Evolutionary conservation across 2,888 invertebrate genomes (phyloP), one percentile per base, ranked within the genome.

Genomic region (Ophion ellenae): DNA sequence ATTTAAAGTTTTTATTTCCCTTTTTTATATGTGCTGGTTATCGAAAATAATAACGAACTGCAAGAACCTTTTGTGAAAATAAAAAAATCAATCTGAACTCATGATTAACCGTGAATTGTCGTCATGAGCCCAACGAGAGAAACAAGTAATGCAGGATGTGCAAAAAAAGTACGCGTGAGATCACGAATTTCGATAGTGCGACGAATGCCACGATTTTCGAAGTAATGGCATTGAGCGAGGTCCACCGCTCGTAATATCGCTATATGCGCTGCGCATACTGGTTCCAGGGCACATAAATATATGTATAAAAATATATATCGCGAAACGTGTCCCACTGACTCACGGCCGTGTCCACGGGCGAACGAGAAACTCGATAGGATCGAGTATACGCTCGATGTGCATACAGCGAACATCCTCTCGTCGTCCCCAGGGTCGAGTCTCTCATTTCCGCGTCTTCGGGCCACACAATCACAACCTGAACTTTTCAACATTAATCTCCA

Each of bases 291-390:
- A 61, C 67, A 64, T 53, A 24, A 47, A 28, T 32, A 59, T 28
- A 47, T 61, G 45, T 66, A 17, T 24, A 36, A n/a, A 61, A 63
- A 71, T 64, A 64, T 53, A 77, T 32, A 28, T 77, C 61, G 24
- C 61, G 24, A 28, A 79, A 64, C 74, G 57, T 53, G 85, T 82
- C 63, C 76, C 66, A 32, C 40, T 85, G 83, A 85, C 71, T 80
- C 83, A 83, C 32, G 80, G 73, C 73, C 71, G 83, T 75, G 67
- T 77, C 63, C 63, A 63, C 36, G 57, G 71, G 63, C 53, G 53
- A 73, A 76, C 32, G 85, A 53, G 53, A 69, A 85, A 85, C 83
- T 76, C 76, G 85, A 85, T 85, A 85, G 82, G 83, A 82, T 79
- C 79, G 66, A 74, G 61, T 85, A 74, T n/a, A 36, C 67, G n/a